Base-by-base conservation (phyloP, 2,113 vertebrate genomes). In the Rhabdomys dilectus region DNA sequence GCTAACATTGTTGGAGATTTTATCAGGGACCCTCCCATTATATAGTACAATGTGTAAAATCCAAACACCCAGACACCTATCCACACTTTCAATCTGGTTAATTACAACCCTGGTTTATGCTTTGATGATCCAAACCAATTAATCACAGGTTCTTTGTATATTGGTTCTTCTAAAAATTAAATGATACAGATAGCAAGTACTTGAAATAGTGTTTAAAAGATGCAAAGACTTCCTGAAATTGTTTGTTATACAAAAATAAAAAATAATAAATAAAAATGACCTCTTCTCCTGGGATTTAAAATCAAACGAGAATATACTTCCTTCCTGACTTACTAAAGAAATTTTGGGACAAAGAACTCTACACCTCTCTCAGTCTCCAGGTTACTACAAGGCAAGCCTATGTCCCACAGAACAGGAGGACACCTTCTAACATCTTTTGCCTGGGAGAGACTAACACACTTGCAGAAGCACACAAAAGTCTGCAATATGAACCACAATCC, bases 191-290 rank as follows among this genome's bases (percentile, higher is more conserved):
- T 72, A 86, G 66, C 29, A 91, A 96, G 70, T 56, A 76, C 60
- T 81, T 81, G 91, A 91, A 93, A 51, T 66, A 76, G 58, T 51
- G 31, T 88, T 94, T 95, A 82, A 78, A 96, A 87, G 56, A 84
- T 70, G 10, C 15, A 80, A 70, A 72, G 36, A 45, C 26, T 78
- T 80, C 77, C 39, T 92, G 56, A 93, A 90, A 51, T 48, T 64
- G 77, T 48, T 84, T 80, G 21, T 42, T 82, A 68, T 3, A 34
- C 13, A 34, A 31, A 31, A 66, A 66, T 12, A 31, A 66, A 66
- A 13, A 5, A 10, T 11, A 51, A 51, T 51, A 66, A 31, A 31
- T 12, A 12, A 34, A 68, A 68, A 86, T 24, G 7, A 72, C 42
- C 11, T 84, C 48, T 68, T 64, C 51, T 42, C 6, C 19, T 19